Conservation (phyloP, 2,797 vertebrate genomes). For the Catamblyrhynchus diadema region DNA sequence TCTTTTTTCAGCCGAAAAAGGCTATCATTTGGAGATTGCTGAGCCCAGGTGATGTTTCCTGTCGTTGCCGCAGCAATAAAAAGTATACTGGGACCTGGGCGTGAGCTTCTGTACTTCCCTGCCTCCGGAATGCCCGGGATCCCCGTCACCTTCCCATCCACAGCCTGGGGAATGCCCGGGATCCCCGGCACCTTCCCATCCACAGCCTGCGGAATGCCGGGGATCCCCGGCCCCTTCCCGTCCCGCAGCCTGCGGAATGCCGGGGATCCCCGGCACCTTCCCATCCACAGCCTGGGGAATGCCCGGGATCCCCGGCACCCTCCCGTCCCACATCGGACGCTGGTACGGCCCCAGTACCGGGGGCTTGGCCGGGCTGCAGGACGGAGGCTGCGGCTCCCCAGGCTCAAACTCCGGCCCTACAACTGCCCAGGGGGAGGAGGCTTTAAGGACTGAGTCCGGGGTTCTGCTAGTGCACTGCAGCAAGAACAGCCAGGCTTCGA, state of each 20-base stretch:
- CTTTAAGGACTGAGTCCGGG: accelerated
- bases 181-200: not conserved
- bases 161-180: too few species aligned
- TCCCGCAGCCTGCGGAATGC: too few species aligned
- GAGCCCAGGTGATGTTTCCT: not conserved
- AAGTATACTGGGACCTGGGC: accelerated
- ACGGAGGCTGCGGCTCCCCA: accelerated
- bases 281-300: too few species aligned
- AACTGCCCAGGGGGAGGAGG: not conserved
- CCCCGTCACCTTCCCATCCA: too few species aligned
- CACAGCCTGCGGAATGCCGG: too few species aligned
- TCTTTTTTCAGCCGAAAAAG: too few species aligned
- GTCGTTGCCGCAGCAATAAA: not conserved
- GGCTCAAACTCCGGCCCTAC: not conserved
- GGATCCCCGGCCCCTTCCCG: too few species aligned
- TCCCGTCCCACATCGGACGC: not conserved
- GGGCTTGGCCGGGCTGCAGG: not conserved
- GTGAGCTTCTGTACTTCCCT: not conserved
- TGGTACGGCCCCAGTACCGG: not conserved
- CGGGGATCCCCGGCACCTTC: too few species aligned
- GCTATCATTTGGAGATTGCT: too few species aligned
- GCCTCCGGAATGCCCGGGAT: too few species aligned
- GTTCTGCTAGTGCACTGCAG: not conserved
- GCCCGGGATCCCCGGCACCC: too few species aligned
- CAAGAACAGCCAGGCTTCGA: not conserved